Base-by-base conservation (phyloP, 2,888 invertebrate genomes). In the Drosophila robusta region DNA sequence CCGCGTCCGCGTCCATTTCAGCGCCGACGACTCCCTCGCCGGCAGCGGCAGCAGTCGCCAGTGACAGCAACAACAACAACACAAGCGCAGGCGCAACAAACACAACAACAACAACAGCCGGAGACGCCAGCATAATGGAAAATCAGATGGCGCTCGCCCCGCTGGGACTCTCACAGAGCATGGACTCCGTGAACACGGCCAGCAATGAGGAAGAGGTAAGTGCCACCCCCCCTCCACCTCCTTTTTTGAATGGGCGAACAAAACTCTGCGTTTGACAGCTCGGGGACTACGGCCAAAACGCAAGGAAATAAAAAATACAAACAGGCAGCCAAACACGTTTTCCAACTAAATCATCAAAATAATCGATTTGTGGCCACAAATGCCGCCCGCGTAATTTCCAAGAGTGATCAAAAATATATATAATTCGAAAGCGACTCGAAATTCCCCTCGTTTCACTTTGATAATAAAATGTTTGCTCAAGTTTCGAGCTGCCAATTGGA, bases 181-280 rank as follows among this genome's bases (percentile, higher is more conserved):
- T 98, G 98, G 98, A 98, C 94, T 98, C 98, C 90, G 98, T 98
- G 92, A 98, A 98, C 94, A 98, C 98, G 89, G 96, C 96, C 92
- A 96, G 97, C 92, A 96, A 97, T 93, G 98, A 98, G 94, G 98
- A 98, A 95, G 98, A 98, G 98, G 98, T 98, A 91, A 94, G 96
- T 93, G 42, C 46, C 44, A 66, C 63, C 41, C 14, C 22, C 42
- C 42, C 47, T 36, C 41, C 34, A 4, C 16, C 3, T 0, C 1
- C 4, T 12, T 26, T 18, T 24, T 42, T 22, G 12, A 4, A 49
- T 8, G 12, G 11, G 5, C 34, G 9, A 36, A 45, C 45, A n/a
- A 38, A 36, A 16, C 34, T 49, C 12, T 1, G 4, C 46, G 55
- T n/a, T 51, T 5, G 77, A 68, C 55, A 68, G 74, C 68, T 60